These are phyloP conservation scores for Phalanger gymnotis DNA, from an alignment of 2,797 vertebrate species.

Conservation along the genomic window DNA sequence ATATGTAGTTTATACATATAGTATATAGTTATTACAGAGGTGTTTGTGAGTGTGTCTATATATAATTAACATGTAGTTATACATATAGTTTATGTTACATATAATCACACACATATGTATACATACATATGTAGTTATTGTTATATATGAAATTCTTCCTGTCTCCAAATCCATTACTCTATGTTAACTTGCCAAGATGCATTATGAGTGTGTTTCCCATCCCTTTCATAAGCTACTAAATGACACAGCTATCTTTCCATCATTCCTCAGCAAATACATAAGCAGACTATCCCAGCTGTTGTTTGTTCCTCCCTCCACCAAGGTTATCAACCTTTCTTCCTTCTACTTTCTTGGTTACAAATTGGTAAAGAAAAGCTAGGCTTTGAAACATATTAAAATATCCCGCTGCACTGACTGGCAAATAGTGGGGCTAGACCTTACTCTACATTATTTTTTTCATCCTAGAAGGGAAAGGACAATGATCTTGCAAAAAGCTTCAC, in stretches of 20 bases:
- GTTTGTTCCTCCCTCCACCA: not conserved
- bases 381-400: not conserved
- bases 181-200: not conserved
- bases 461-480: slow-evolving; percentile 6
- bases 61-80: not conserved
- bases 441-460: not conserved
- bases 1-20: not conserved
- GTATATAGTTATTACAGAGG: not conserved
- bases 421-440: not conserved
- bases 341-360: not conserved
- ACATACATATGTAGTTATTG: not conserved
- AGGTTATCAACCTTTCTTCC: not conserved
- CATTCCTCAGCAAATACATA: not conserved
- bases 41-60: not conserved
- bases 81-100: not conserved
- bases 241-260: not conserved
- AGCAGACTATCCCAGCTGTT: not conserved
- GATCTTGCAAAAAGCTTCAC: not conserved
- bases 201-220: not conserved
- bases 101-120: not conserved
- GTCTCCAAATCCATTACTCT: not conserved
- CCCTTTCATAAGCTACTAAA: not conserved
- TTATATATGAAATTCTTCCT: not conserved
- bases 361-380: not conserved
- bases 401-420: not conserved